These are phyloP conservation scores for Xylocampa areola DNA, from an alignment of 2,888 invertebrate genomes.

Conservation along the genomic window DNA sequence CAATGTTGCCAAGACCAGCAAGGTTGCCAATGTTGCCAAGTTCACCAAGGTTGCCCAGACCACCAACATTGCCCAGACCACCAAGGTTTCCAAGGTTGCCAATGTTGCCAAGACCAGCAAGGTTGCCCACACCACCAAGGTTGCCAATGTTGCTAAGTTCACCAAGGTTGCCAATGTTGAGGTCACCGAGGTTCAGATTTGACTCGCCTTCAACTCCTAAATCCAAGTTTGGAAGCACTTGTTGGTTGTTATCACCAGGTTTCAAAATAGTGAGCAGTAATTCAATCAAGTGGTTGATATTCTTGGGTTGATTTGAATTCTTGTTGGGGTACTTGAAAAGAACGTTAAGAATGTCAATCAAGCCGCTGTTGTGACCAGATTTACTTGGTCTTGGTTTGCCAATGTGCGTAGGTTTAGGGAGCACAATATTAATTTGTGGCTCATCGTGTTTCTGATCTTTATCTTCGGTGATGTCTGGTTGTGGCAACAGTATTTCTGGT, in stretches of 20 bases:
- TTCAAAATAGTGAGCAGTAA: conserved; percentile 33
- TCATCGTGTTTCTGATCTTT: neutral
- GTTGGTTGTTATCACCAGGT: conserved; percentile 23
- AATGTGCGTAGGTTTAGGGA: conserved; percentile 17
- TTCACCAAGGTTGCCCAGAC: too few species aligned
- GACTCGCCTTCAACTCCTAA: neutral
- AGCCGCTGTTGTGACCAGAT: conserved; percentile 7
- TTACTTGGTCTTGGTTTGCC: conserved; percentile 25
- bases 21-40: too few species aligned
- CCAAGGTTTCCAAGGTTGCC: too few species aligned
- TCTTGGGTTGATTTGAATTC: conserved; percentile 13
- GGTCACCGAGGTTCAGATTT: too few species aligned
- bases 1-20: too few species aligned
- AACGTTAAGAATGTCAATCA: conserved; percentile 43
- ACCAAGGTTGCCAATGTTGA: conserved; percentile 16
- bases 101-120: too few species aligned
- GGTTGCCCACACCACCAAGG: too few species aligned
- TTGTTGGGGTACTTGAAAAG: conserved; percentile 32
- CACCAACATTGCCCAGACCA: too few species aligned
- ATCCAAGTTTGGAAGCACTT: conserved; percentile 1
- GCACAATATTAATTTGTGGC: conserved; percentile 23
- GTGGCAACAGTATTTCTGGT: too few species aligned
- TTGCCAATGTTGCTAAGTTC: too few species aligned
- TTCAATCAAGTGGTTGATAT: conserved; percentile 22
- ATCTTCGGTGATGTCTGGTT: neutral